These are phyloP conservation scores for Salarias fasciatus DNA, from an alignment of 2,797 vertebrate species.

Conservation along the genomic window DNA sequence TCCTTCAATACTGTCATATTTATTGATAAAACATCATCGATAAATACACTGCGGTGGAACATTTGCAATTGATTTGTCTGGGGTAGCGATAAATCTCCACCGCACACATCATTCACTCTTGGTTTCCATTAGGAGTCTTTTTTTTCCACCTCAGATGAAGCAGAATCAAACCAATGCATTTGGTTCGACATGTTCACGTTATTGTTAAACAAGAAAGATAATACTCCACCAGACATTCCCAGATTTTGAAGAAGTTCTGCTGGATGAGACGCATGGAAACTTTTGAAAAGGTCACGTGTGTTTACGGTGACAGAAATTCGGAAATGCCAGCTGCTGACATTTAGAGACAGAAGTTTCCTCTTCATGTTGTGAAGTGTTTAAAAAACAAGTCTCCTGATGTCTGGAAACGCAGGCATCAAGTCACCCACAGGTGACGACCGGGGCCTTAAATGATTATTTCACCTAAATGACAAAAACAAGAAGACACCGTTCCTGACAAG, in stretches of 20 bases:
- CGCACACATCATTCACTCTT: conserved; percentile 1
- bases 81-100: conserved; percentile 1
- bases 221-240: neutral
- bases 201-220: conserved; percentile 28
- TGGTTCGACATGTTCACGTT: conserved; percentile 25
- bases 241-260: conserved; percentile 12
- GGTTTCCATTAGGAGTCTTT: conserved; percentile 3
- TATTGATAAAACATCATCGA: conserved; percentile 13
- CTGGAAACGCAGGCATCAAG: conserved; percentile 11
- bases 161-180: neutral
- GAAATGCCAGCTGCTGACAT: conserved; percentile 64
- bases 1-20: neutral
- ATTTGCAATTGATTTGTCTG: conserved; percentile 6
- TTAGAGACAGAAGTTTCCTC: conserved; percentile 40
- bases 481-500: neutral
- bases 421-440: conserved; percentile 13
- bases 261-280: conserved; percentile 22
- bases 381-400: conserved; percentile 21
- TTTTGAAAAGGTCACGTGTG: conserved; percentile 56
- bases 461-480: neutral
- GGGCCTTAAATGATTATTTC: neutral
- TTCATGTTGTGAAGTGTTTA: conserved; percentile 37
- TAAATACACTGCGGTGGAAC: neutral
- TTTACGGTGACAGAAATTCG: conserved; percentile 35
- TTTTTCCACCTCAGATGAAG: neutral